Conservation (phyloP, 92 coral and sea anemone species). For the Micromussa lordhowensis region DNA sequence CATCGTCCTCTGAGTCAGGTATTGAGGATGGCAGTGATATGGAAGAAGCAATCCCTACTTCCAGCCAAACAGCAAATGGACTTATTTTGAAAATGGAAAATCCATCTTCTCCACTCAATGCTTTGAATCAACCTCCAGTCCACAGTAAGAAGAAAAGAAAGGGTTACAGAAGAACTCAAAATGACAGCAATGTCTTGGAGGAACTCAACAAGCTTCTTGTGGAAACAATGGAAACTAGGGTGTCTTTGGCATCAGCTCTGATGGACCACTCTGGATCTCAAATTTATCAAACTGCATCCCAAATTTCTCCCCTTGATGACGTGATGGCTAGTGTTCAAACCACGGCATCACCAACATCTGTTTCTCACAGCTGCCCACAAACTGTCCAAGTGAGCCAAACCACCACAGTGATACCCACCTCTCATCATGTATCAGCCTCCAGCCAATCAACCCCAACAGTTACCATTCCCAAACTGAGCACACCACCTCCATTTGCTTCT, state of each 20-base stretch:
- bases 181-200: constrained; percentile 35
- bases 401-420: background rate
- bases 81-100: constrained; percentile 7
- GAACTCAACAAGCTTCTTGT: constrained; percentile 36
- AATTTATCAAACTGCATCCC: constrained; percentile 2
- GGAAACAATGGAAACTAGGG: constrained; percentile 24
- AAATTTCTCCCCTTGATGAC: background rate
- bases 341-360: constrained; percentile 24
- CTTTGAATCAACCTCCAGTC: background rate
- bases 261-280: background rate
- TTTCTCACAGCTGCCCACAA: constrained; percentile 24
- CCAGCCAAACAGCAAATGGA: background rate
- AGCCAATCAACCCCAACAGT: background rate
- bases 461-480: constrained; percentile 6
- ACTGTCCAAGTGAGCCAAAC: constrained; percentile 9
- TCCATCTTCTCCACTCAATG: constrained; percentile 40
- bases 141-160: constrained; percentile 9
- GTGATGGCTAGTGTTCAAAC: constrained; percentile 33
- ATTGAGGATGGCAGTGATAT: constrained; percentile 83
- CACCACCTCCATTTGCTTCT: constrained; percentile 10
- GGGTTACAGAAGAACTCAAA: background rate
- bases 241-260: constrained; percentile 8
- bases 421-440: background rate
- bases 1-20: constrained; percentile 88
- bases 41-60: constrained; percentile 51